Evolutionary conservation across 2,113 vertebrate genomes (phyloP).

Genomic region (Aphelocoma coerulescens): DNA sequence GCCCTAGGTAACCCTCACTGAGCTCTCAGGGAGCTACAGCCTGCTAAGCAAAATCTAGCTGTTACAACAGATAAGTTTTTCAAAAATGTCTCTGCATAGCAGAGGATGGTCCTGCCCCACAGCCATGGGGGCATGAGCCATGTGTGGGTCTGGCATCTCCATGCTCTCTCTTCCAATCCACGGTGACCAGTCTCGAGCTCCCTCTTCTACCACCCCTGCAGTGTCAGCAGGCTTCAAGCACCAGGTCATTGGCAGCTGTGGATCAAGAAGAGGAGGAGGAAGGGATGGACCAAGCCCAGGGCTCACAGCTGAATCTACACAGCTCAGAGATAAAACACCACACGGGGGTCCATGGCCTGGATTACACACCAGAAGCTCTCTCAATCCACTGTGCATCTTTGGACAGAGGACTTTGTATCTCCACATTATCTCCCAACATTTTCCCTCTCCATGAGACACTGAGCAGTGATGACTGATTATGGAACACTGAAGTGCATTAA

Average conservation of each 20-base stretch:
- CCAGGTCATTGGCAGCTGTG: not conserved
- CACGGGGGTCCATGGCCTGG: fast-evolving
- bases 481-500: not conserved
- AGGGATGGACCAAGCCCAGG: not conserved
- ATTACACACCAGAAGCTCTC: not conserved
- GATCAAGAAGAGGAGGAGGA: not conserved
- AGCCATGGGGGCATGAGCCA: not conserved
- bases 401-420: not conserved
- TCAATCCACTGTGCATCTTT: not conserved
- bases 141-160: not conserved
- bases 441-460: not conserved
- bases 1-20: too few relatives aligned
- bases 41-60: too few relatives aligned
- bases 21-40: too few relatives aligned
- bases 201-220: not conserved
- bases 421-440: not conserved
- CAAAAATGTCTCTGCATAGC: not conserved
- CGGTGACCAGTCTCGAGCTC: not conserved
- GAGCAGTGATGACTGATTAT: not conserved
- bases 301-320: not conserved
- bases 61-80: too few relatives aligned
- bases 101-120: not conserved
- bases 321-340: not conserved
- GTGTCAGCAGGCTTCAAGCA: not conserved
- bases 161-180: fast-evolving